Base-by-base conservation (phyloP, 2,113 vertebrate genomes). In the Sapayoa aenigma region DNA sequence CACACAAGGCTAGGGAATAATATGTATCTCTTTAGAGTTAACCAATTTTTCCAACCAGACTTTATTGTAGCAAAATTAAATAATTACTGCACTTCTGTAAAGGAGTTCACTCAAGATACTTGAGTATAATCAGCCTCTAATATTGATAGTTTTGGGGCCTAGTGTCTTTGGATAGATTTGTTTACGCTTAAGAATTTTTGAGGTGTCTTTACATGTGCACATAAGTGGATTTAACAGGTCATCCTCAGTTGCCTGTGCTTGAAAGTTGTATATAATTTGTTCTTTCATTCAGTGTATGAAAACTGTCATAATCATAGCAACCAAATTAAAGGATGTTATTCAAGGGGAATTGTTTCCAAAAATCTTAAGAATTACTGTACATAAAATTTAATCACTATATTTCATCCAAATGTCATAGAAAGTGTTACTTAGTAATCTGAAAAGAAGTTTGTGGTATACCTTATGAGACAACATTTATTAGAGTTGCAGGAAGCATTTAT, bases 31-130 rank as follows among this genome's bases (percentile, higher is more conserved):
- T 86, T 67, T 44, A 83, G 67, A 65, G 39, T 60, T 12, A 87
- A 18, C 9, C 5, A 49, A 1, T 55, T 28, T 69, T 69, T 83
- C 35, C 18, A 83, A 47, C 13, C 2, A 41, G 14, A 5, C 4
- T 76, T 63, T 93, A 73, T 65, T 83, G 76, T 89, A 81, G n/a
- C 33, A 94, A 95, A 94, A 76, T 56, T 58, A 84, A 89, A 59
- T 76, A 93, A 87, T 89, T 80, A 49, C n/a, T 91, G 14, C 42
- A 85, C 93, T 94, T 65, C 86, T 82, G 44, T 87, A n/a, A 86
- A 88, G 89, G 39, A 76, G 24, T 42, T 97, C 86, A 55, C 77
- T 94, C 62, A 92, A 62, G 27, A 79, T 59, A 88, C 58, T 91
- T 68, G 22, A 87, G 30, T 77, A 72, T 94, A 96, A 90, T 83